Percentiles rank a stretch among this genome's conserved stretches.
phyloP scores from a whole-genome alignment of 1,140 invertebrate species.

The Leptinotarsa defecta region DNA sequence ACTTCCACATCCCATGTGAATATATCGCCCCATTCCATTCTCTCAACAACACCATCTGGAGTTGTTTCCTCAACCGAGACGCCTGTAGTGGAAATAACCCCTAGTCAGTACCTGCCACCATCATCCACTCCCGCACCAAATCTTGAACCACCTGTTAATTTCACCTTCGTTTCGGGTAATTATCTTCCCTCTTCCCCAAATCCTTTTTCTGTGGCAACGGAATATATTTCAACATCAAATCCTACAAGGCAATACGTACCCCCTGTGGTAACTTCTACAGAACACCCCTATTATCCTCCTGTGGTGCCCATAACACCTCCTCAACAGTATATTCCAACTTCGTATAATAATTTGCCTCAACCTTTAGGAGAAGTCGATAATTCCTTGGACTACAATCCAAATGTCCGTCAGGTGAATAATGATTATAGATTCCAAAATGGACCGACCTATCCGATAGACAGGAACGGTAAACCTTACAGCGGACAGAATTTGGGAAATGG shows the following conservation, averaged over 20 bases:
- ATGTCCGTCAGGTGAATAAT: slow-evolving; percentile 39
- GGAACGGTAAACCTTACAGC: slow-evolving; percentile 50
- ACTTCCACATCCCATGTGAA: slow-evolving; percentile 31
- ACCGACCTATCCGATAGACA: slow-evolving; percentile 54
- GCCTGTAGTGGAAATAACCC: slow-evolving; percentile 41
- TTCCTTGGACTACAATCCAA: slow-evolving; percentile 37
- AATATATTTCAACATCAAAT: slow-evolving; percentile 22
- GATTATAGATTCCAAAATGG: slow-evolving; percentile 51
- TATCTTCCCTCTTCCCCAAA: slow-evolving; percentile 7
- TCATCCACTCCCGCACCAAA: slow-evolving; percentile 8
- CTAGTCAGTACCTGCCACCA: slow-evolving; percentile 20
- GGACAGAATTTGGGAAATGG: slow-evolving; percentile 59
- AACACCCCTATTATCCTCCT: neutral
- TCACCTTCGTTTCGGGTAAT: neutral
- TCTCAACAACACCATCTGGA: slow-evolving; percentile 31
- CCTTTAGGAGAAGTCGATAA: slow-evolving; percentile 31
- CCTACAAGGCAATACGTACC: neutral
- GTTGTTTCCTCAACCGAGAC: slow-evolving; percentile 24
- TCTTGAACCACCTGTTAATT: slow-evolving; percentile 7
- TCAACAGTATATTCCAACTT: slow-evolving; percentile 17
- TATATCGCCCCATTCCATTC: slow-evolving; percentile 43
- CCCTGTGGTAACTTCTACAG: neutral
- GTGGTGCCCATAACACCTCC: slow-evolving; percentile 14
- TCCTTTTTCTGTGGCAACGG: slow-evolving; percentile 14
- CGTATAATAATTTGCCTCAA: slow-evolving; percentile 5